These are phyloP conservation scores for Lasius platythorax DNA, from an alignment of 2,888 invertebrate species.

Conservation along the genomic window DNA sequence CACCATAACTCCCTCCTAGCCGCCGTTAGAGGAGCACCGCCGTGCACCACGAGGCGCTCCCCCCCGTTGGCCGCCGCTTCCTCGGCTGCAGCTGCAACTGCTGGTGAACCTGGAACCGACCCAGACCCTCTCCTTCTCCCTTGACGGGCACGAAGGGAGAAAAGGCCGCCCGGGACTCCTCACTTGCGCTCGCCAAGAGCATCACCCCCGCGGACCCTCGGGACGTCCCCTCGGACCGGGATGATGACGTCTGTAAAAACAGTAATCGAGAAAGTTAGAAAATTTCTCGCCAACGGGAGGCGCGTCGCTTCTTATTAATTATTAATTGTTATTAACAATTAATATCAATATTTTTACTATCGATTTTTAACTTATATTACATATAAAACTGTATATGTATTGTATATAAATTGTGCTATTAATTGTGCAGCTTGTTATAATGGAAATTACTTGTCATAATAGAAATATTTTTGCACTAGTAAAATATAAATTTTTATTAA, in stretches of 20 bases:
- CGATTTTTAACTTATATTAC: background rate
- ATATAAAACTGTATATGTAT: background rate
- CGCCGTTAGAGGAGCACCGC: slow-evolving; percentile 76
- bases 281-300: background rate
- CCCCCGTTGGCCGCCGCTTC: slow-evolving; percentile 55
- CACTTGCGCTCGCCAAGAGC: slow-evolving; percentile 63
- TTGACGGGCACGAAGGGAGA: slow-evolving; percentile 24
- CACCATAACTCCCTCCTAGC: slow-evolving; percentile 83
- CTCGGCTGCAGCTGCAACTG: slow-evolving; percentile 25
- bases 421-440: background rate
- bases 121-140: slow-evolving; percentile 1
- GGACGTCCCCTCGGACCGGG: slow-evolving; percentile 35
- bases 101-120: slow-evolving; percentile 7
- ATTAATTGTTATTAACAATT: background rate
- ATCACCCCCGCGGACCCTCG: slow-evolving; percentile 61
- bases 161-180: slow-evolving; percentile 62
- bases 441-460: background rate
- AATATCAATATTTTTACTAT: background rate
- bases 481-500: background rate
- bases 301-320: background rate
- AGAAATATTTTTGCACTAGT: background rate
- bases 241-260: slow-evolving; percentile 38
- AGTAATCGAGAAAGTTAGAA: slow-evolving; percentile 2
- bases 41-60: slow-evolving; percentile 71
- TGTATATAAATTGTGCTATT: background rate